Conservation (phyloP, 2,888 invertebrate genomes). For the Desoria tigrina region DNA sequence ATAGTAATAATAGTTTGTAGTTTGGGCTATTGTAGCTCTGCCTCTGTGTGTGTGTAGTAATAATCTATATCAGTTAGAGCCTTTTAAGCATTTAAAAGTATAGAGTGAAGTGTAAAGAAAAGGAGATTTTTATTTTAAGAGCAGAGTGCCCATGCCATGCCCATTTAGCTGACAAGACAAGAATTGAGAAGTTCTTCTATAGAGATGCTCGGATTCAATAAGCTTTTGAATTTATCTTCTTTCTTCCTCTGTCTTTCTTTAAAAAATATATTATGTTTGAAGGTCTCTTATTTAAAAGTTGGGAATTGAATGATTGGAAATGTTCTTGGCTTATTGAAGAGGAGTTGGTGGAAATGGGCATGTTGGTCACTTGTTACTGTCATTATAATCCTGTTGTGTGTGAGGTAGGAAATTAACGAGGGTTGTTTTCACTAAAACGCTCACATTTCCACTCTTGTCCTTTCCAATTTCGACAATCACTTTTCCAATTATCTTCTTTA, state of each 20-base stretch:
- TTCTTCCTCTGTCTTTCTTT: background rate
- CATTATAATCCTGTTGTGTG: conserved; percentile 5
- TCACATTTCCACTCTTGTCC: conserved; percentile 41
- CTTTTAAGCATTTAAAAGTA: background rate
- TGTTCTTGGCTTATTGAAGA: background rate
- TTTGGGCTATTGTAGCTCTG: too few species aligned
- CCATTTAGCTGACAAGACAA: conserved; percentile 36
- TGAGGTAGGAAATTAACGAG: conserved; percentile 9
- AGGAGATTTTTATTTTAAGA: conserved; percentile 13
- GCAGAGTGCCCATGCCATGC: conserved; percentile 38
- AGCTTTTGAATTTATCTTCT: conserved; percentile 9
- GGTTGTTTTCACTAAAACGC: conserved; percentile 10
- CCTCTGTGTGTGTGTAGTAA: background rate
- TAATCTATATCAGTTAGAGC: background rate
- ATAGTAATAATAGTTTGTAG: conserved; percentile 5
- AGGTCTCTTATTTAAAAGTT: conserved; percentile 18
- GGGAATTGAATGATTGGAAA: background rate
- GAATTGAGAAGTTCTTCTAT: conserved; percentile 35
- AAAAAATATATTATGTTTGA: conserved; percentile 33
- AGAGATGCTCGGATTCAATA: conserved; percentile 22
- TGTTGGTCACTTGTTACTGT: conserved; percentile 48
- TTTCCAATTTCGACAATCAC: conserved; percentile 19
- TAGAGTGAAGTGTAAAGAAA: background rate
- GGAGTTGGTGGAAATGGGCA: conserved; percentile 13
- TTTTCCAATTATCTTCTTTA: background rate